A percentile compares a stretch with the other conserved stretches of the same genome.
Conservation (phyloP, 2,888 invertebrate genomes). For the Noctua fimbriata region DNA sequence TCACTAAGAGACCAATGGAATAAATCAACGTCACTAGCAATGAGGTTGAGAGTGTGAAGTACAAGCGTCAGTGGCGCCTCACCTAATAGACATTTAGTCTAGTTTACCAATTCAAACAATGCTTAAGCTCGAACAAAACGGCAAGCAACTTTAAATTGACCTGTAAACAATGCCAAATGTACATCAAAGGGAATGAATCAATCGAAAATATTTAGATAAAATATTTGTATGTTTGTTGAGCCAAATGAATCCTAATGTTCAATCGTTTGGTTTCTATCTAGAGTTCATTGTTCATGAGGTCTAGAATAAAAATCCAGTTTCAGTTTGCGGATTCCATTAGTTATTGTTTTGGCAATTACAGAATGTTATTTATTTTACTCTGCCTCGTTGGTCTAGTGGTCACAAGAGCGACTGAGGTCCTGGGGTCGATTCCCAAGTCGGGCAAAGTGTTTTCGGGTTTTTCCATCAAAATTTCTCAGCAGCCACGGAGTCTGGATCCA, state of each 20-base stretch:
- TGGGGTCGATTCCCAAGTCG: too few relatives aligned
- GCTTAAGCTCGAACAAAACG: neutral
- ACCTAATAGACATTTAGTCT: neutral
- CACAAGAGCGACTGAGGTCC: too few relatives aligned
- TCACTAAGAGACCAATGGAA: too few relatives aligned
- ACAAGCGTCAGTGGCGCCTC: too few relatives aligned
- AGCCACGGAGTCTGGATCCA: too few relatives aligned
- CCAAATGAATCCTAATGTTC: neutral
- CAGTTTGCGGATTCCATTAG: neutral
- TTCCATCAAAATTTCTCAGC: too few relatives aligned
- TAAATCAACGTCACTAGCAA: too few relatives aligned
- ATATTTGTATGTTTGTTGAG: neutral
- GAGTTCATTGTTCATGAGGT: neutral
- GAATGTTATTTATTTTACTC: neutral
- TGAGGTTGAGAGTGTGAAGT: too few relatives aligned
- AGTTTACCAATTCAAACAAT: neutral
- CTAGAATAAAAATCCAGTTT: neutral
- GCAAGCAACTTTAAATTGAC: conserved; percentile 10
- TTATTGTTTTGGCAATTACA: neutral
- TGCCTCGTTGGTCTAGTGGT: too few relatives aligned
- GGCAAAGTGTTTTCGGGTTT: too few relatives aligned
- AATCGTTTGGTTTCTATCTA: neutral
- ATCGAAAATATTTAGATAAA: neutral
- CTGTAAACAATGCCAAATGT: conserved; percentile 38
- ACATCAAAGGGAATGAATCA: conserved; percentile 36